Base-by-base conservation (phyloP, 23 tunicate species). In the Aplidium turbinatum region DNA sequence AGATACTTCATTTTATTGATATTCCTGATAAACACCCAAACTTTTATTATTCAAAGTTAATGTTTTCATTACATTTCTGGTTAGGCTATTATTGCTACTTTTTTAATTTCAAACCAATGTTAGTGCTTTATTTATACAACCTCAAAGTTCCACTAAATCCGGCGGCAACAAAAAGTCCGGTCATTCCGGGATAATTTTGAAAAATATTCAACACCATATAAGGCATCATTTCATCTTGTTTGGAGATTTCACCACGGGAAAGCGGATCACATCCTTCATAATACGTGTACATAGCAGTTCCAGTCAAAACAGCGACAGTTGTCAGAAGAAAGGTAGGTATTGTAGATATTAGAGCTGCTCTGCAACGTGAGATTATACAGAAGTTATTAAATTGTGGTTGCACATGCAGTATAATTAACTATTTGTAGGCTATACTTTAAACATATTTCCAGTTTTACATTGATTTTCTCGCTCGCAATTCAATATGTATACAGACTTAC, bases 201-300 rank as follows among this genome's bases (percentile, higher is more conserved):
- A 80, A 80, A 2, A 80, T 38, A 23, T 80, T 57, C 27, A 80
- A 70, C 42, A 80, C 85, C 70, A 80, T 28, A 31, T 80, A 80
- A 5, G 85, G 85, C 46, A 80, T 1, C 70, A 80, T 23, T 53
- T 80, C 78, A 66, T 80, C 85, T 1, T 45, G 61, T 31, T 80
- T 80, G 21, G 35, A 58, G 0, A 80, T 70, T 28, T 70, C 47
- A 24, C 61, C 46, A 1, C 33, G 16, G 20, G 31, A 42, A 6
- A 80, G 61, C 4, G 85, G 85, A 36, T 80, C 85, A 38, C 85
- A 80, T 7, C 85, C 85, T 58, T 80, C 85, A 27, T 70, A 80
- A 63, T 70, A 80, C n/a, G 71, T 78, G 38, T 80, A 80, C 85
- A 80, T 80, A 18, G 67, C 78, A 28, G 45, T 18, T 13, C 85